Base-by-base conservation (phyloP, 1,140 invertebrate species). In the Zaprionus camerounensis region DNA sequence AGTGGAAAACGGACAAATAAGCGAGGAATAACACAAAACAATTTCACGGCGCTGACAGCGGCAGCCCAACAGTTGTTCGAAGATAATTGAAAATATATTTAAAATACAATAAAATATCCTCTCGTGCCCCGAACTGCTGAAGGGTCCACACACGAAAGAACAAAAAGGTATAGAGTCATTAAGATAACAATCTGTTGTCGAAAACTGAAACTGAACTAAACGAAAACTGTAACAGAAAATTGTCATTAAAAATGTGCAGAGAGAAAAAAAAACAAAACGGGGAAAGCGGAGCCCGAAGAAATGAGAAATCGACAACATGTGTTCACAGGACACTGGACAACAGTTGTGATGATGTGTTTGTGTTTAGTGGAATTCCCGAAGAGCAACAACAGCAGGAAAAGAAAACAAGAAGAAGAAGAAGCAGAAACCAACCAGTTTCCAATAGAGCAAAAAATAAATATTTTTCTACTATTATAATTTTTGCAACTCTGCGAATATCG, bases 91-190 rank as follows among this genome's bases (percentile, higher is more conserved):
- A 84, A 83, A 65, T 76, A 74, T 84, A 80, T 90, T 72, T 71
- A 66, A 85, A 85, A 85, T 71, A 76, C 77, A 85, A 85, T 85
- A 83, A 84, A 81, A 76, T 69, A 85, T 85, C 74, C 70, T 55
- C 71, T 58, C 74, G 11, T 20, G 20, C 17, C 38, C 51, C 22
- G 41, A 46, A 46, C n/a, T 17, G 5, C 2, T 15, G 17, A 3
- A 12, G 20, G 20, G 46, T 49, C 46, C 46, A 12, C 20, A 22
- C 28, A 15, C 53, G 13, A 34, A n/a, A 22, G 26, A 24, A n/a
- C 51, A 71, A 58, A 76, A 90, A 90, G 79, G 85, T 85, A 88
- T 90, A 85, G 73, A 88, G 85, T 88, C 85, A 88, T 88, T 88
- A 88, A 82, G 85, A 88, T 88, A 88, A 88, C 85, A 88, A 88